Evolutionary conservation across 1,140 invertebrate species (phyloP).

Genomic region (Zophobas morio): DNA sequence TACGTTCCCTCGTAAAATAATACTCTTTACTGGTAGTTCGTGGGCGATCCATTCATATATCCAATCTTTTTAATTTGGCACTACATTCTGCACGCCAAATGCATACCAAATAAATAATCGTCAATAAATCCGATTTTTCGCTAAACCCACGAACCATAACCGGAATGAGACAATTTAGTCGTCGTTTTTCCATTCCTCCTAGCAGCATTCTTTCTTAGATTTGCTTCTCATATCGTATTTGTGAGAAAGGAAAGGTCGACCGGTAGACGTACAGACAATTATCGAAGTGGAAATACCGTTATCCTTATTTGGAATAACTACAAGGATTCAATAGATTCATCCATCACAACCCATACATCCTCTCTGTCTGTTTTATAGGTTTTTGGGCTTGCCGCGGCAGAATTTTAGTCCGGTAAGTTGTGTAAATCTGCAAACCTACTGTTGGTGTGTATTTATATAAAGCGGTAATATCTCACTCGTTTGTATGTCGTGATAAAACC

Average conservation of each 20-base stretch:
- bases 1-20: constrained; percentile 30
- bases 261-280: constrained; percentile 22
- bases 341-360: not conserved
- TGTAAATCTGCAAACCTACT: constrained; percentile 29
- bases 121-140: constrained; percentile 33
- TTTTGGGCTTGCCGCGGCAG: constrained; percentile 27
- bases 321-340: not conserved
- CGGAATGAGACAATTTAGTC: constrained; percentile 19
- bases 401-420: constrained; percentile 19
- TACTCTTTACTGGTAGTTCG: constrained; percentile 14
- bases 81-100: not conserved
- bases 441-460: constrained; percentile 35
- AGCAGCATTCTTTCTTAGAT: not conserved
- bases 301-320: constrained; percentile 34
- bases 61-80: not conserved
- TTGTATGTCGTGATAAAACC: constrained; percentile 5
- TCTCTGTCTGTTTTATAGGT: constrained; percentile 32
- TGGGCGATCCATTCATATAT: constrained; percentile 34
- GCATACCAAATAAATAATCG: constrained; percentile 7
- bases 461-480: constrained; percentile 26
- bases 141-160: constrained; percentile 4
- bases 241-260: constrained; percentile 31
- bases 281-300: constrained; percentile 15
- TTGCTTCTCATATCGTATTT: constrained; percentile 16
- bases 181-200: constrained; percentile 24